Percentiles rank a stretch among this genome's conserved stretches.
These are phyloP conservation scores for Seira sanloemensis DNA, from an alignment of 2,888 invertebrate species.

Conservation along the genomic window DNA sequence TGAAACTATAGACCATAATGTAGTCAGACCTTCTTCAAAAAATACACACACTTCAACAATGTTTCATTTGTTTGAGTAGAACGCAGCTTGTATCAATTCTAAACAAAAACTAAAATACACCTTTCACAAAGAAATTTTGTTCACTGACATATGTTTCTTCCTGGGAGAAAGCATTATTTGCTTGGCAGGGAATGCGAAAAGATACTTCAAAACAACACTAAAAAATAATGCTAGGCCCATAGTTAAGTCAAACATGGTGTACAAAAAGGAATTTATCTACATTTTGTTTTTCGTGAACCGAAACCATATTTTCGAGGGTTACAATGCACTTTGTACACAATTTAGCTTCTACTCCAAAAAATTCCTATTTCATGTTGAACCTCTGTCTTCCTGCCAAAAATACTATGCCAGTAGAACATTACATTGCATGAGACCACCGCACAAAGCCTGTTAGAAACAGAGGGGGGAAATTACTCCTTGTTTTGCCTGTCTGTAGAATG, in stretches of 20 bases:
- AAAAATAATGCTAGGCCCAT: too few relatives aligned
- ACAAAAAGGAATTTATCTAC: background rate
- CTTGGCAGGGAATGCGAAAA: background rate
- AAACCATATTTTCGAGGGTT: background rate
- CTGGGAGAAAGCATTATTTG: background rate
- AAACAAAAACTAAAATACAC: background rate
- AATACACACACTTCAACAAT: background rate
- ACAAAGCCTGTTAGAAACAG: conserved; percentile 23
- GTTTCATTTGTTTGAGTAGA: background rate
- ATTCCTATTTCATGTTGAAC: background rate
- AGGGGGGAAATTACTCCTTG: conserved; percentile 36
- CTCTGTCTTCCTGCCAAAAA: too few relatives aligned
- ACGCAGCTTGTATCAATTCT: background rate
- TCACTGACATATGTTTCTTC: background rate
- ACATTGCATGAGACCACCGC: background rate
- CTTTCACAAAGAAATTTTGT: background rate
- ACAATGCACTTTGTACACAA: background rate
- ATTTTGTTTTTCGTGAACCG: background rate
- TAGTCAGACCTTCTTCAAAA: too few relatives aligned
- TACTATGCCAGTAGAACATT: background rate
- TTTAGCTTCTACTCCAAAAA: background rate
- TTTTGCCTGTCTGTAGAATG: conserved; percentile 49
- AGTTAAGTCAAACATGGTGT: background rate
- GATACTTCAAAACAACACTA: background rate
- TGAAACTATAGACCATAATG: too few relatives aligned